A percentile compares a stretch with the other conserved stretches of the same genome.
Conservation (phyloP, 1,140 invertebrate genomes). For the Drosophila micromelanica region DNA sequence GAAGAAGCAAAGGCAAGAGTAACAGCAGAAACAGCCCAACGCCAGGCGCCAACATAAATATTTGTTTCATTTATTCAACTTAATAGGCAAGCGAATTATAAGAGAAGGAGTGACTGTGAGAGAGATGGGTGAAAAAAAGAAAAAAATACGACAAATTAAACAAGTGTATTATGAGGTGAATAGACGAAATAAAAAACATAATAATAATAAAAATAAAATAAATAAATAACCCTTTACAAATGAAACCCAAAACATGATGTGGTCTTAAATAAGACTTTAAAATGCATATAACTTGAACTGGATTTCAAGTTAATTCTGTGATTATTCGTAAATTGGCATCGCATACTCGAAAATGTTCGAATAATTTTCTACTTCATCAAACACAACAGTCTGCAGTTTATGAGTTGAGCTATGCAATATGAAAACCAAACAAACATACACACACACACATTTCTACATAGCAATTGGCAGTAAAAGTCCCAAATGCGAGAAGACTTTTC, state of each 20-base stretch:
- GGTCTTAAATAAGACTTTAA: constrained; percentile 29
- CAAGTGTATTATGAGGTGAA: constrained; percentile 11
- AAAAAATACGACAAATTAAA: constrained; percentile 23
- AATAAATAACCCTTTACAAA: not conserved
- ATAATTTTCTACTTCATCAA: constrained; percentile 39
- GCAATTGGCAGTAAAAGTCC: constrained; percentile 21
- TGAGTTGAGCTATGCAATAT: constrained; percentile 2
- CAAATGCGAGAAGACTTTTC: constrained; percentile 1
- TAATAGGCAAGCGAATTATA: constrained; percentile 28
- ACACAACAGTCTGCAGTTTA: constrained; percentile 10
- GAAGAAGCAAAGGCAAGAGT: constrained; percentile 22
- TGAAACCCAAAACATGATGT: not conserved
- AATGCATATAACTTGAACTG: constrained; percentile 52
- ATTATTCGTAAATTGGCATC: constrained; percentile 13
- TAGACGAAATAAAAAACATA: not conserved
- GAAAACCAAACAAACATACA: not conserved
- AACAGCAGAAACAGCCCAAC: constrained; percentile 6
- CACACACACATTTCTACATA: not conserved
- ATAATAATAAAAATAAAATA: too few species aligned
- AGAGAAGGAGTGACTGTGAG: not conserved
- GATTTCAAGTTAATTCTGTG: constrained; percentile 7
- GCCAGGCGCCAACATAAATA: constrained; percentile 43
- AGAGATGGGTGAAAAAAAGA: not conserved
- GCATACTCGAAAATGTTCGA: not conserved
- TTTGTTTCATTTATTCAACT: constrained; percentile 48